Conservation (phyloP, 2,797 vertebrate species). For the Scleropages formosus region DNA sequence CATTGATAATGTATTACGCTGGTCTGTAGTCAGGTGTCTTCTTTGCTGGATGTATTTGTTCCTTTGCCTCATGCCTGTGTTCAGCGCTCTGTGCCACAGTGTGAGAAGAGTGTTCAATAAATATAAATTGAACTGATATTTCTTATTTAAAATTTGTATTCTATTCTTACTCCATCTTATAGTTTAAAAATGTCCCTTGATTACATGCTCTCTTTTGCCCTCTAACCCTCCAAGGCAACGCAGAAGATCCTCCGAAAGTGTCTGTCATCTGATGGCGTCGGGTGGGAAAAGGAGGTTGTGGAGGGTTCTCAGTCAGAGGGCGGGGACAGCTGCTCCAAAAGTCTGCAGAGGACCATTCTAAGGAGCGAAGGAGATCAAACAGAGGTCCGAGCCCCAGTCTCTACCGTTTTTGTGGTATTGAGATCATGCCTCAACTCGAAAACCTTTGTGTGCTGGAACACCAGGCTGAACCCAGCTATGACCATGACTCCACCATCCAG, state of each 20-base stretch:
- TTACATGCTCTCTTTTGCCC: too few species aligned
- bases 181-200: too few species aligned
- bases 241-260: slow-evolving; percentile 81
- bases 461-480: not conserved
- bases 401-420: not conserved
- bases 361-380: slow-evolving; percentile 82
- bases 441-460: not conserved
- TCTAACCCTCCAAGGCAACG: slow-evolving; percentile 69
- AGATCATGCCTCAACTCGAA: not conserved
- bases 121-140: too few species aligned
- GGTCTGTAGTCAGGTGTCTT: too few species aligned
- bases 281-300: slow-evolving; percentile 70
- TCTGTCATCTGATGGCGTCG: slow-evolving; percentile 73
- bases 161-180: too few species aligned
- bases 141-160: too few species aligned
- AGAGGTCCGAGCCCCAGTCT: slow-evolving; percentile 68
- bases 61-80: too few species aligned
- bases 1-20: too few species aligned
- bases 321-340: slow-evolving; percentile 78
- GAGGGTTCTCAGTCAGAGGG: slow-evolving; percentile 68
- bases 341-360: slow-evolving; percentile 80
- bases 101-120: too few species aligned
- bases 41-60: too few species aligned
- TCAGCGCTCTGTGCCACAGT: too few species aligned
- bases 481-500: too few species aligned